Conservation (phyloP, 2,888 invertebrate species). For the Alentia gelatinosa region DNA sequence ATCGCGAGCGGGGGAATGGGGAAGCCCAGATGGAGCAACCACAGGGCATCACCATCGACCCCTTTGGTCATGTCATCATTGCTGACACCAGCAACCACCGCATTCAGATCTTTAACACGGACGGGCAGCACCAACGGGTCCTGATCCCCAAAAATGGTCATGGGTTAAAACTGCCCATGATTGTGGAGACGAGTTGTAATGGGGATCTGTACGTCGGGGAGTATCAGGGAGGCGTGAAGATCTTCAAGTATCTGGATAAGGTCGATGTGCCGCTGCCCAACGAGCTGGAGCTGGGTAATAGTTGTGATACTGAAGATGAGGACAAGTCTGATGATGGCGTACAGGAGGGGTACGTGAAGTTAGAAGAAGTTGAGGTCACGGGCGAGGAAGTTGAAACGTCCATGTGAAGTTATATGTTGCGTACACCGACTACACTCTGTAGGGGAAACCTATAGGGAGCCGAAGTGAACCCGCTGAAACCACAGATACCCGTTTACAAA, state of each 20-base stretch:
- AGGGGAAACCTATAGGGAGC: too few species aligned
- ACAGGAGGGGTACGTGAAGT: background rate
- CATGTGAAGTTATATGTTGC: too few species aligned
- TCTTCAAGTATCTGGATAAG: conserved; percentile 57
- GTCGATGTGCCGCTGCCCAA: conserved; percentile 29
- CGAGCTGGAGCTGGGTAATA: background rate
- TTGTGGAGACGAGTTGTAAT: conserved; percentile 32
- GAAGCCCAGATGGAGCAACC: conserved; percentile 43
- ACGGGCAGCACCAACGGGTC: background rate
- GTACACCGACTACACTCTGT: too few species aligned
- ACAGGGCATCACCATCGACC: conserved; percentile 46
- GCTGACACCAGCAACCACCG: conserved; percentile 55
- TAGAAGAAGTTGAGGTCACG: background rate
- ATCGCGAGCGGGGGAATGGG: background rate
- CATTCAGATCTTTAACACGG: conserved; percentile 5
- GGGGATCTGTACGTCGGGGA: conserved; percentile 57
- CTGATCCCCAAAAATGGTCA: conserved; percentile 36
- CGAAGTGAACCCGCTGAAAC: too few species aligned
- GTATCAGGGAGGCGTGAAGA: conserved; percentile 57
- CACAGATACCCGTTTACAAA: too few species aligned
- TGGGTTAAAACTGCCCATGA: conserved; percentile 58
- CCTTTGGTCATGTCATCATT: conserved; percentile 34
- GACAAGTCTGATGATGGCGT: background rate
- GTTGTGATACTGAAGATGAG: background rate
- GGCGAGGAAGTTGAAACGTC: conserved; percentile 19